Percentiles rank a stretch among this genome's conserved stretches.
Conservation (phyloP, 2,888 invertebrate genomes). For the Cataglyphis rosenhaueri region DNA sequence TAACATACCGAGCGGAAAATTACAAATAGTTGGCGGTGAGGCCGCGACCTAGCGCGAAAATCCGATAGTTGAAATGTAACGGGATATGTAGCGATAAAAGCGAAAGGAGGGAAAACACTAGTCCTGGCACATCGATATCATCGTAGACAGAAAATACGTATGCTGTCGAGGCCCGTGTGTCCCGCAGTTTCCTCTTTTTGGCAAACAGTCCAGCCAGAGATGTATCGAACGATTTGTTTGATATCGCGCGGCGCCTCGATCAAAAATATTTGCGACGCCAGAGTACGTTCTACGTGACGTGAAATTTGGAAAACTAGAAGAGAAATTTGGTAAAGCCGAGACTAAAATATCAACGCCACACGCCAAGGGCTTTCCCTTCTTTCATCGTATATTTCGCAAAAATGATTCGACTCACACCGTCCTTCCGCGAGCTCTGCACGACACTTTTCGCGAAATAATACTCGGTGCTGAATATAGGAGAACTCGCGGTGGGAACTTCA, state of each 20-base stretch:
- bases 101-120: constrained; percentile 19
- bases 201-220: not conserved
- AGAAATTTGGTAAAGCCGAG: not conserved
- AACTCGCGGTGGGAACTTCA: constrained; percentile 26
- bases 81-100: constrained; percentile 19
- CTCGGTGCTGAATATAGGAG: constrained; percentile 14
- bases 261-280: constrained; percentile 13
- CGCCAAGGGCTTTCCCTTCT: not conserved
- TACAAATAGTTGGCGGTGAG: constrained; percentile 73
- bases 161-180: not conserved
- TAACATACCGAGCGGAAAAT: constrained; percentile 75
- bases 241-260: constrained; percentile 11
- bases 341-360: constrained; percentile 5
- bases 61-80: constrained; percentile 14
- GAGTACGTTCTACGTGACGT: not conserved
- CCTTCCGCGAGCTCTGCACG: not conserved
- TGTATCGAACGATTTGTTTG: constrained; percentile 29
- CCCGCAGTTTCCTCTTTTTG: constrained; percentile 7
- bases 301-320: not conserved
- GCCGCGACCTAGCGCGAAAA: constrained; percentile 9
- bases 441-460: constrained; percentile 39
- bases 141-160: constrained; percentile 7
- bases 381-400: not conserved
- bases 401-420: not conserved
- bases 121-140: not conserved